These are phyloP conservation scores for Valencia hispanica DNA, from an alignment of 2,797 vertebrate species.

Conservation along the genomic window DNA sequence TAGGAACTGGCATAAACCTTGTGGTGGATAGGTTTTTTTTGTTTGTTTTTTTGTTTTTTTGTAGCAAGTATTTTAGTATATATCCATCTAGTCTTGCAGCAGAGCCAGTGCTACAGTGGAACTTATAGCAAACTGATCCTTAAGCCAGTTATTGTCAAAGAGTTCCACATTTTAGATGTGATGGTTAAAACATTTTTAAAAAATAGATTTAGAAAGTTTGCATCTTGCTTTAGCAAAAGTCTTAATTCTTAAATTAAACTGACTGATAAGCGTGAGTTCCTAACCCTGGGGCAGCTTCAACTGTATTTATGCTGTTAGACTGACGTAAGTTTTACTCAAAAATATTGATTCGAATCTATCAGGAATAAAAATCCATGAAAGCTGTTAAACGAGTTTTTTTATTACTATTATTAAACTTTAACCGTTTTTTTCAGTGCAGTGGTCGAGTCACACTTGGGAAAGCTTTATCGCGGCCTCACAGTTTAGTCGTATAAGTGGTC, in stretches of 20 bases:
- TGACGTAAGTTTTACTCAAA: background rate
- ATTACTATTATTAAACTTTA: no score
- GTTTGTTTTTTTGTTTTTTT: background rate
- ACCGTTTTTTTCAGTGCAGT: background rate
- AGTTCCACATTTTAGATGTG: background rate
- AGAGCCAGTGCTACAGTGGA: background rate
- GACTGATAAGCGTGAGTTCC: background rate
- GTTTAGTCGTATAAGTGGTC: conserved; percentile 7
- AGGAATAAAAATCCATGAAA: background rate
- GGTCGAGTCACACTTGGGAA: background rate
- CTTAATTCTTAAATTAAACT: background rate
- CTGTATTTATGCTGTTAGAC: background rate
- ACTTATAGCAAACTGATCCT: no score
- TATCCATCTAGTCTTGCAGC: background rate
- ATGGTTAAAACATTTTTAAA: background rate
- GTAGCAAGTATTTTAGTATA: background rate
- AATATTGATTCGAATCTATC: background rate
- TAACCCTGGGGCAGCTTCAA: background rate
- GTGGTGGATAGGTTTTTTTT: no score
- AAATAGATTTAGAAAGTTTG: background rate
- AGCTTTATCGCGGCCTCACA: background rate
- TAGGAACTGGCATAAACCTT: no score
- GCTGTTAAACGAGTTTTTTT: background rate
- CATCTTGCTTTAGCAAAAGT: background rate
- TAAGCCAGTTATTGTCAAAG: background rate